These are phyloP conservation scores for Myotis myotis DNA, from an alignment of 2,797 vertebrate species.

Conservation along the genomic window DNA sequence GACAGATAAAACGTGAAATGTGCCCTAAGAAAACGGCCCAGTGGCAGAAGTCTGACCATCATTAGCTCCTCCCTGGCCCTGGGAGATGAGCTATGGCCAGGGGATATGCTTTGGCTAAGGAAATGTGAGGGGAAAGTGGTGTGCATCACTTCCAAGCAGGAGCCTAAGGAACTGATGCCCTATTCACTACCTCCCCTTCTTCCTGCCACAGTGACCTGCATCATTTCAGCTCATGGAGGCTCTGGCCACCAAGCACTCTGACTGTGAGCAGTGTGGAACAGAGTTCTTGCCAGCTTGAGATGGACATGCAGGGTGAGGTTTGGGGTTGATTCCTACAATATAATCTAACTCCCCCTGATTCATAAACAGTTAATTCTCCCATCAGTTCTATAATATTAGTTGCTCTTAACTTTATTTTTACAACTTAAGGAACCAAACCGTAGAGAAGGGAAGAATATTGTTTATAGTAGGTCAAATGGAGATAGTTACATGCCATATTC, in stretches of 20 bases:
- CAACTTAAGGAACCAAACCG: neutral
- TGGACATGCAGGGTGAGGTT: neutral
- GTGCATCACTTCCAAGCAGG: neutral
- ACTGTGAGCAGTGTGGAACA: neutral
- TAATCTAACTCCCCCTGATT: neutral
- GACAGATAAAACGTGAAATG: neutral
- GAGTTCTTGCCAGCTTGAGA: neutral
- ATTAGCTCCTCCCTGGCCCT: neutral
- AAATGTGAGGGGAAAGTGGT: neutral
- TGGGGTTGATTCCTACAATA: neutral
- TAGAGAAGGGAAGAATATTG: neutral
- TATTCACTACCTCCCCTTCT: neutral
- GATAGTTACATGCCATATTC: neutral
- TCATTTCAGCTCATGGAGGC: neutral
- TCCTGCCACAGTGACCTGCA: neutral
- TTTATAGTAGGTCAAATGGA: neutral
- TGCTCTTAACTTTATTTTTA: neutral
- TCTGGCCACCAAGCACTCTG: neutral
- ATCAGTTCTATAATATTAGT: neutral
- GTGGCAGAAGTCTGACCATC: neutral
- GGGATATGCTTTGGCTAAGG: neutral
- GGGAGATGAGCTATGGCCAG: neutral
- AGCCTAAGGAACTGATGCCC: neutral
- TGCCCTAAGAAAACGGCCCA: neutral
- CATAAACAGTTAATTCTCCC: neutral